Base-by-base conservation (phyloP, 2,113 vertebrate species). In the Urocynchramus pylzowi region DNA sequence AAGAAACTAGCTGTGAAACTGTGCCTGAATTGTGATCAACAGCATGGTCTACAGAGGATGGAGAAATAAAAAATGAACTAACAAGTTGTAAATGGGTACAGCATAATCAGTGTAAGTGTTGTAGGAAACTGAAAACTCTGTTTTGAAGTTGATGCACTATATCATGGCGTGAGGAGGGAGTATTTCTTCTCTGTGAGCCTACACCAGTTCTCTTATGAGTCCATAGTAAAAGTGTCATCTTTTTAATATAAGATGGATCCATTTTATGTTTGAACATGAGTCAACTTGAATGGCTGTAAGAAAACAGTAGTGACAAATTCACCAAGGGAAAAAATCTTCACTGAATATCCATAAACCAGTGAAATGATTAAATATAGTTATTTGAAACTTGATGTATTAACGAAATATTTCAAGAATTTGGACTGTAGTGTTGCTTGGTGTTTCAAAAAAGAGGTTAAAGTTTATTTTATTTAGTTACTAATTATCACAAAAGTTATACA, bases 21-120 rank as follows among this genome's bases (percentile, higher is more conserved):
- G n/a, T 70, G 70, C 57, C 31, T 83, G 78, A 93, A 76, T 94
- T 87, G 84, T 83, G 91, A 87, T 93, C 93, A 91, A 57, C 75
- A 88, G 42, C 82, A 74, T 83, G 67, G 54, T 83, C 47, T 88
- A 63, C 67, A 93, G 74, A 94, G 53, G 87, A 91, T 74, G 85
- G 78, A 87, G 54, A 91, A 96, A 96, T 84, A 95, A 95, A 93
- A 96, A 94, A 85, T 73, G 75, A 91, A 83, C 87, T 96, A 96
- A 57, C 75, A 85, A 94, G 61, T 85, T 95, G 87, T 96, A 91
- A 96, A 91, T 85, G 81, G 50, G 52, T 64, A 57, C 41, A 60
- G 45, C 19, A 65, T 91, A 76, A 85, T 89, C 91, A 84, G 84
- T 71, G 39, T 60, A 81, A 59, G 68, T 78, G 69, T 84, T 83